A percentile compares a stretch with the other conserved stretches of the same genome.
Evolutionary conservation across 2,113 vertebrate genomes (phyloP).

Genomic region (Eira barbara): DNA sequence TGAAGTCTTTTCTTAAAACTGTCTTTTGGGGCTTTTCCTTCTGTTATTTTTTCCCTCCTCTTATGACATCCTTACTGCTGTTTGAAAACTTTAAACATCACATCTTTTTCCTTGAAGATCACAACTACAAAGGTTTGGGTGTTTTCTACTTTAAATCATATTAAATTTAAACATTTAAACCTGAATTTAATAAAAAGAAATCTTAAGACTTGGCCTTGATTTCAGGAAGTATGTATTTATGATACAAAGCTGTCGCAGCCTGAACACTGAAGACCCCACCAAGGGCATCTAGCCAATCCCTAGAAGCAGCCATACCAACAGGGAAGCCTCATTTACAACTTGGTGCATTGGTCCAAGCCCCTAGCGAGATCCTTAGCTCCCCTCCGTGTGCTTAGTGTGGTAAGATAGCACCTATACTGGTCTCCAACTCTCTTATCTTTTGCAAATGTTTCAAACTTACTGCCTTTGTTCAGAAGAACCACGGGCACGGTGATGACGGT

Average conservation of each 20-base stretch:
- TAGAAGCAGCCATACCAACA: not conserved
- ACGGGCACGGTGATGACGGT: slow-evolving; percentile 78
- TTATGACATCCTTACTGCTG: not conserved
- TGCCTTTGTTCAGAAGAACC: slow-evolving; percentile 75
- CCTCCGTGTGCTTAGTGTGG: not conserved
- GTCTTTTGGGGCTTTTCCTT: not conserved
- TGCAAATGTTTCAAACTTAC: slow-evolving; percentile 71
- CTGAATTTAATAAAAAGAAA: not conserved
- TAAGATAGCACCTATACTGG: not conserved
- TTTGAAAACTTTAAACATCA: not conserved
- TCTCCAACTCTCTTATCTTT: not conserved
- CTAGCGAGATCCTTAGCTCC: not conserved
- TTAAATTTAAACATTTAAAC: not conserved
- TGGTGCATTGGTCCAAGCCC: not conserved
- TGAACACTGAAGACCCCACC: not conserved
- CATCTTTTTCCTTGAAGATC: not conserved
- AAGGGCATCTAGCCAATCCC: not conserved
- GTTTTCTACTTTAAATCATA: not conserved
- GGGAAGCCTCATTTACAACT: not conserved
- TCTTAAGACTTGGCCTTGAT: not conserved
- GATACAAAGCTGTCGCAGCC: not conserved
- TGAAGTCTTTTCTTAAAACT: not conserved
- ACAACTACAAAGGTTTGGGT: not conserved
- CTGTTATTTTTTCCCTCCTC: not conserved
- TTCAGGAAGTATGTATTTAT: not conserved